Conservation (phyloP, 2,888 invertebrate species). For the Venustoraphidia nigricollis region DNA sequence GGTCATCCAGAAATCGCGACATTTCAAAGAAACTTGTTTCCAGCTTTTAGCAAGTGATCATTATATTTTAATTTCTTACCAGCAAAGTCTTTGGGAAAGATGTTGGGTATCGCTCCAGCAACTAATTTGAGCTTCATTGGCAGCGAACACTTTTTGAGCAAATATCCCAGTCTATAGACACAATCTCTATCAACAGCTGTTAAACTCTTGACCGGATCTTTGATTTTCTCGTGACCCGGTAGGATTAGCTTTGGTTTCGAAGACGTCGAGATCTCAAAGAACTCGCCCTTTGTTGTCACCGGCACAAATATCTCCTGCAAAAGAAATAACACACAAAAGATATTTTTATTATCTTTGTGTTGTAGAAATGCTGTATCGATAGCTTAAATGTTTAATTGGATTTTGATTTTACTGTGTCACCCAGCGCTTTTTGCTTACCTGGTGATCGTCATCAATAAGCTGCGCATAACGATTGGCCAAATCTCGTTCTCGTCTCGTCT, state of each 20-base stretch:
- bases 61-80: slow-evolving; percentile 24
- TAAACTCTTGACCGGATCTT: slow-evolving; percentile 29
- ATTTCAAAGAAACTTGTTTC: no score
- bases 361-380: no score
- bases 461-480: slow-evolving; percentile 47
- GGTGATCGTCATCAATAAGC: slow-evolving; percentile 55
- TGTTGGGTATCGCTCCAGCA: slow-evolving; percentile 40
- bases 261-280: slow-evolving; percentile 49
- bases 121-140: slow-evolving; percentile 44
- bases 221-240: slow-evolving; percentile 34
- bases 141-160: slow-evolving; percentile 39
- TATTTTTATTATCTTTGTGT: no score
- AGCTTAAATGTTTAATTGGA: no score
- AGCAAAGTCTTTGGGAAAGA: slow-evolving; percentile 45
- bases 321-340: slow-evolving; percentile 5
- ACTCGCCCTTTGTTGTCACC: slow-evolving; percentile 57
- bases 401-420: no score
- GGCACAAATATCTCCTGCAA: slow-evolving; percentile 56
- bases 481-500: slow-evolving; percentile 29
- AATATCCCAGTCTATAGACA: slow-evolving; percentile 31
- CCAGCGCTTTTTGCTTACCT: no score
- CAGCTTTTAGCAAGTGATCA: no score
- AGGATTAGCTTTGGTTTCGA: slow-evolving; percentile 37
- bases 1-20: no score
- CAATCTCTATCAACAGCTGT: slow-evolving; percentile 32